Evolutionary conservation across 2,113 vertebrate species (phyloP).

Genomic region (Colistium nudipinnis): DNA sequence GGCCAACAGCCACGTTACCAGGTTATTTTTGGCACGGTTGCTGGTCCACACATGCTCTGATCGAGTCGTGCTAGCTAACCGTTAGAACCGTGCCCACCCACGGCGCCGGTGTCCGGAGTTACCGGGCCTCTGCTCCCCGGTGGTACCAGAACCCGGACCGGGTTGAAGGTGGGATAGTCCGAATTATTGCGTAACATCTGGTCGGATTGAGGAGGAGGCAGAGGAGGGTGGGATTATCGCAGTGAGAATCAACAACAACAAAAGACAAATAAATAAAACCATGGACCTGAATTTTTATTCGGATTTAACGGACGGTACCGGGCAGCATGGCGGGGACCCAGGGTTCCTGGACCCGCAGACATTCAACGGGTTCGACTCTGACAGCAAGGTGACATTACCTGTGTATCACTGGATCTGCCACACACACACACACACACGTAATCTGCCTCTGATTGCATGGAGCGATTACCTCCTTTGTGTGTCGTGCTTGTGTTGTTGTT

Average conservation of each 20-base stretch:
- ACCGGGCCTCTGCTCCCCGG: no score
- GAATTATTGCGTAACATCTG: not conserved
- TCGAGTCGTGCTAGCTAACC: not conserved
- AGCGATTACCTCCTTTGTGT: no score
- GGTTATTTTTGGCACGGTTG: slow-evolving; percentile 60
- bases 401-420: no score
- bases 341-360: slow-evolving; percentile 81
- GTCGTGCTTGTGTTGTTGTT: not conserved
- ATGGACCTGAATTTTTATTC: slow-evolving; percentile 86
- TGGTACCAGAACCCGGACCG: no score
- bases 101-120: no score
- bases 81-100: no score
- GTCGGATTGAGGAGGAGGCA: slow-evolving; percentile 4
- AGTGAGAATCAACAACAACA: no score
- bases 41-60: slow-evolving; percentile 36
- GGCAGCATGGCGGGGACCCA: slow-evolving; percentile 74
- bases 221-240: no score
- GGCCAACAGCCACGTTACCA: slow-evolving; percentile 48
- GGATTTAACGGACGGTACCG: slow-evolving; percentile 79
- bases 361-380: slow-evolving; percentile 82
- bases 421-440: no score
- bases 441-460: no score
- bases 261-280: no score
- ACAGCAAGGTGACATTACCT: slow-evolving; percentile 79
- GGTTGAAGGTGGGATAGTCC: not conserved